Evolutionary conservation across 2,888 invertebrate genomes (phyloP), one percentile per base, ranked within the genome.

Genomic region (Papilio demoleus): DNA sequence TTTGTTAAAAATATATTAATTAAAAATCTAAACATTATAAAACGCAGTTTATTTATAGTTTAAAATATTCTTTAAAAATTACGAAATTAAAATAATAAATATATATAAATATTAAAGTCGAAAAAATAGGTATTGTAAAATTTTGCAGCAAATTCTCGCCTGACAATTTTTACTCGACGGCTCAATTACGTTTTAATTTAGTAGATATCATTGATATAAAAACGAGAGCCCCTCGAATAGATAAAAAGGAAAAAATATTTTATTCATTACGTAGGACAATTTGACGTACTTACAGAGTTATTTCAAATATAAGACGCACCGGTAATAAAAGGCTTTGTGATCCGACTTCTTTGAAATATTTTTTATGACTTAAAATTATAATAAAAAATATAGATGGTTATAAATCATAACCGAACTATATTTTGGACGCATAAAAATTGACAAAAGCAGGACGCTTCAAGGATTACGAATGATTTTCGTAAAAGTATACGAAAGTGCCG

Each of bases 401-500:
- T 27, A 53, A 53, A 53, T 14, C 24, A 53, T 53, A 31, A 31
- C n/a, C 27, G 9, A 31, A n/a, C 53, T 53, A 31, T 31, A 31
- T 17, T 36, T 47, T 36, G 6, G 11, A 34, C 4, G 14, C 24
- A 19, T 2, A 59, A 60, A 66, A 60, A 67, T 24, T 61, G 67
- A 38, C 42, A 38, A 60, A 42, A 42, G 11, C 24, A 62, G 61
- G 62, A 62, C 53, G 31, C 34, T 31, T n/a, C 62, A 19, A 19
- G 17, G 36, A 62, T 65, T 45, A 61, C 2, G 42, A 45, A 27
- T 17, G 34, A 22, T 45, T 63, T 53, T n/a, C 9, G 62, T n/a
- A n/a, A n/a, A 68, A 58, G 56, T 58, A 4, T 40, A 53, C 53
- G 61, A 27, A 67, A n/a, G 22, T 67, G 62, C 36, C 86, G 87